phyloP scores from a whole-genome alignment of 2,888 invertebrate species.

The Hydroisotoma schaefferi region DNA sequence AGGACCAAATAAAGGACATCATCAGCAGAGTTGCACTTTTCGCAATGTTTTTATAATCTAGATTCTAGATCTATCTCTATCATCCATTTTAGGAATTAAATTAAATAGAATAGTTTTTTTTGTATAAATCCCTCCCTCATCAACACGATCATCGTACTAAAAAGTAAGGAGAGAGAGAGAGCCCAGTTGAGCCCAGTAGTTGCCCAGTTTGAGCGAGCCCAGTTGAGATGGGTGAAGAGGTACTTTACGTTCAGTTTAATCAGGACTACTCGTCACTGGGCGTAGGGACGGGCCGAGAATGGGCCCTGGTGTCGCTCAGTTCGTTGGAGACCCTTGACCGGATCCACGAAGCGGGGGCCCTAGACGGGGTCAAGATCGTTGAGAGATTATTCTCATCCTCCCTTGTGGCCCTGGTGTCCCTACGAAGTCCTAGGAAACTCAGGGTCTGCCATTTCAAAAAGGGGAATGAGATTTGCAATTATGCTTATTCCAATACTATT shows the following conservation, averaged over 20 bases:
- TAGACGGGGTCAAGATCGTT: conserved; percentile 83
- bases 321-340: conserved; percentile 42
- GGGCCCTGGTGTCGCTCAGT: conserved; percentile 40
- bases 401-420: conserved; percentile 89
- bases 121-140: too few species aligned
- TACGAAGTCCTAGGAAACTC: conserved; percentile 82
- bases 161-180: too few species aligned
- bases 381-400: conserved; percentile 96
- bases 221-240: conserved; percentile 35
- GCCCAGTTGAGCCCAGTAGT: too few species aligned
- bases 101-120: too few species aligned
- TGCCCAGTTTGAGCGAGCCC: too few species aligned
- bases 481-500: conserved; percentile 91
- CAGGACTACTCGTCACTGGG: conserved; percentile 48
- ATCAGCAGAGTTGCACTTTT: too few species aligned
- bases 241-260: conserved; percentile 46
- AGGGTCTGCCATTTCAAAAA: conserved; percentile 97
- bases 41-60: too few species aligned
- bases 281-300: conserved; percentile 46
- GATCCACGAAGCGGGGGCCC: conserved; percentile 54
- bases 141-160: too few species aligned
- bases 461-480: conserved; percentile 96
- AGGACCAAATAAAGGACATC: too few species aligned
- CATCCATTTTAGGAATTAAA: too few species aligned
- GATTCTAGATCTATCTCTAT: too few species aligned